Evolutionary conservation across 2,888 invertebrate genomes (phyloP).

Genomic region (Sclerodermus sp.): DNA sequence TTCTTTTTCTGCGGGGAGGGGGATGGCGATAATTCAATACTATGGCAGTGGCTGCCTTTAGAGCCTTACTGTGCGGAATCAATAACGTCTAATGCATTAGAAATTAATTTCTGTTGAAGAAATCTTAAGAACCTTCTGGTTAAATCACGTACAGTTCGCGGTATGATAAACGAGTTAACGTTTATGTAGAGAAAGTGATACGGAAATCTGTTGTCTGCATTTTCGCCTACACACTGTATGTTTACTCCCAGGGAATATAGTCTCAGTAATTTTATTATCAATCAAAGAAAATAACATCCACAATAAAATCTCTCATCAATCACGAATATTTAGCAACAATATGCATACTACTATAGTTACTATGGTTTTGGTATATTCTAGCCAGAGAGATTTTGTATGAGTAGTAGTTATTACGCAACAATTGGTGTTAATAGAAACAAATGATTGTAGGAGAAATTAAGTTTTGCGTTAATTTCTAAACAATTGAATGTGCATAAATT

Average conservation of each 20-base stretch:
- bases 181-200: not conserved
- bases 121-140: slow-evolving; percentile 18
- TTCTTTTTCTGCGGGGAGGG: slow-evolving; percentile 21
- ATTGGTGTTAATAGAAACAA: too few species aligned
- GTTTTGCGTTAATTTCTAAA: too few species aligned
- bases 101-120: slow-evolving; percentile 4
- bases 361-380: slow-evolving; percentile 17
- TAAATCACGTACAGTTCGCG: slow-evolving; percentile 15
- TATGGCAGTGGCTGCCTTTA: slow-evolving; percentile 5
- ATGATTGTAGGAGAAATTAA: too few species aligned
- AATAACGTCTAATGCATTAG: slow-evolving; percentile 9
- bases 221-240: not conserved
- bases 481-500: slow-evolving; percentile 14
- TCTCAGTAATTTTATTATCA: too few species aligned
- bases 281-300: not conserved
- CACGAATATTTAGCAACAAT: not conserved
- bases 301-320: not conserved
- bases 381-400: too few species aligned
- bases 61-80: slow-evolving; percentile 11
- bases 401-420: too few species aligned
- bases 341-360: slow-evolving; percentile 6
- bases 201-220: not conserved
- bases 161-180: not conserved
- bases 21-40: slow-evolving; percentile 20
- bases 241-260: not conserved